Base-by-base conservation (phyloP, 2,797 vertebrate species). In the Muscicapa striata region DNA sequence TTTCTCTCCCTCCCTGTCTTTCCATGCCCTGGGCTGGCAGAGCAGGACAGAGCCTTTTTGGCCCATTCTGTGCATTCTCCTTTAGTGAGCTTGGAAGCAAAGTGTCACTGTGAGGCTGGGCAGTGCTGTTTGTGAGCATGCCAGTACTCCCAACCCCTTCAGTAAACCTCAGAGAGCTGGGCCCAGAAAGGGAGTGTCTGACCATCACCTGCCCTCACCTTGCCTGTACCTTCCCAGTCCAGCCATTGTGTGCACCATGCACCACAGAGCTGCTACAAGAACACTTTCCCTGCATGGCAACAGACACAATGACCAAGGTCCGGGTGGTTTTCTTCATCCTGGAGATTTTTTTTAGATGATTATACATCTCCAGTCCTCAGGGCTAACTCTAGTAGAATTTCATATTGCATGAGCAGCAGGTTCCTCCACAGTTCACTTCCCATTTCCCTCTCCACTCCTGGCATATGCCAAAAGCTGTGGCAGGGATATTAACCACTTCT, bases 271-370 rank as follows among this genome's bases (percentile, higher is more conserved):
- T 76, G 66, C 63, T 59, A 66, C 87, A 89, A 89, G 79, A 92
- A 20, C 41, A 32, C 10, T 49, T 93, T 62, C 51, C 84, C 16
- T 95, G 87, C 84, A 57, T 93, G 82, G 92, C 74, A 95, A 89
- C 94, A 79, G 69, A 14, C 58, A 94, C 92, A 94, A 75, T 91
- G 73, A 62, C 66, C 79, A 63, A 91, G 48, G 36, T 96, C 94
- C 48, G n/a, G 58, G 80, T 96, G 73, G 15, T 84, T 95, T 96
- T 91, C 40, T 81, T 94, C 62, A 81, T 90, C 90, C 90, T 91
- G 62, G 59, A 90, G 55, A 38, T 11, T 41, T 75, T 64, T 76
- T 84, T 83, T 88, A 20, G 6, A 8, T n/a, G 5, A 30, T 38
- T 87, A 55, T 55, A 34, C 12, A 49, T 72, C 36, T 77, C 38